Evolutionary conservation across 1,140 invertebrate genomes (phyloP).

Genomic region (Drosophila suzukii): DNA sequence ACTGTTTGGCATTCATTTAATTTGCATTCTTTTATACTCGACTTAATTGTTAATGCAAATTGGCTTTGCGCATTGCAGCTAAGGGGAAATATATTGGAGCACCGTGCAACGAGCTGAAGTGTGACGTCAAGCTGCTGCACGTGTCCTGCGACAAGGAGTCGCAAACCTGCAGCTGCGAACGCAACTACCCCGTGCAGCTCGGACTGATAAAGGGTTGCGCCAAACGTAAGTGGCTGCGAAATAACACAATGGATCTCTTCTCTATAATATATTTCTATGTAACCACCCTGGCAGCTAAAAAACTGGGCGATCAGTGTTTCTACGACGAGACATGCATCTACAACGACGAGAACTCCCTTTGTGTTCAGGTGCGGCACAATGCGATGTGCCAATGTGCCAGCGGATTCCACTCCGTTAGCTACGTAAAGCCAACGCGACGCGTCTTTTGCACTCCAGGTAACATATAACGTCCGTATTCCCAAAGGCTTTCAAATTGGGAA

Average conservation of each 20-base stretch:
- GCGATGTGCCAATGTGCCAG: slow-evolving; percentile 92
- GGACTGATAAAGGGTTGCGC: slow-evolving; percentile 90
- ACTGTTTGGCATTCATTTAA: neutral
- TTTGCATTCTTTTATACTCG: neutral
- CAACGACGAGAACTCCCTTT: slow-evolving; percentile 91
- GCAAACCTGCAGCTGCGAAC: slow-evolving; percentile 90
- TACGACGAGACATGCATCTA: slow-evolving; percentile 91
- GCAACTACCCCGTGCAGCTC: slow-evolving; percentile 90
- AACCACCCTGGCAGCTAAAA: slow-evolving; percentile 87
- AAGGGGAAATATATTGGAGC: slow-evolving; percentile 90
- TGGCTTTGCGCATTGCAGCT: slow-evolving; percentile 83
- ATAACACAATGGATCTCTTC: neutral
- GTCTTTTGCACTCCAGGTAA: slow-evolving; percentile 93
- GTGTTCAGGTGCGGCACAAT: slow-evolving; percentile 93
- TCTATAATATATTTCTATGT: neutral
- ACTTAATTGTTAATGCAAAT: slow-evolving; percentile 30
- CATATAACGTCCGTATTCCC: neutral
- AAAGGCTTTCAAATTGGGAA: too few relatives aligned
- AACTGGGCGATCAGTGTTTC: slow-evolving; percentile 93
- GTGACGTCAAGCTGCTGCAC: slow-evolving; percentile 89
- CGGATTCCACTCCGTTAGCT: slow-evolving; percentile 91
- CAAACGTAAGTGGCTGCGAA: slow-evolving; percentile 88
- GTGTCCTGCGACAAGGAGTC: slow-evolving; percentile 90
- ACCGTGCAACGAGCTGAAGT: slow-evolving; percentile 89
- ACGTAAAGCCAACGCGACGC: slow-evolving; percentile 89